Conservation (phyloP, 2,113 vertebrate genomes). For the Tauraco erythrolophus region DNA sequence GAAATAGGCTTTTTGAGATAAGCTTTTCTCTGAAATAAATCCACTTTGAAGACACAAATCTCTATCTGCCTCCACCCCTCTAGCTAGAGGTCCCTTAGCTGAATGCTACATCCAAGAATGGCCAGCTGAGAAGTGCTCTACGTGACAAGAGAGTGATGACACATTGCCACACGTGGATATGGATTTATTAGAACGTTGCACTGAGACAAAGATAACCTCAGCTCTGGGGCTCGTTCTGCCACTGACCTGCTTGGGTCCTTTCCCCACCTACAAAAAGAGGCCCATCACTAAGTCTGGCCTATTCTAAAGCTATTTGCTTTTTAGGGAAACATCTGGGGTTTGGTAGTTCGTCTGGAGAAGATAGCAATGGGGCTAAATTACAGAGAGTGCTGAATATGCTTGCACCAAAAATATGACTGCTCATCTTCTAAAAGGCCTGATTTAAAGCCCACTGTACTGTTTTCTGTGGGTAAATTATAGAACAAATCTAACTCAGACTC, state of each 20-base stretch:
- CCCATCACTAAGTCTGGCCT: neutral
- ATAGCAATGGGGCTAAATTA: neutral
- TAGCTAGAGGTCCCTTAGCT: neutral
- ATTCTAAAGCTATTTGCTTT: neutral
- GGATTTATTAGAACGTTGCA: neutral
- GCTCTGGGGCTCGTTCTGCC: neutral
- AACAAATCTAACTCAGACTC: neutral
- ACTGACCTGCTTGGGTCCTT: neutral
- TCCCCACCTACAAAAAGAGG: neutral
- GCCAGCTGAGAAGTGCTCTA: neutral
- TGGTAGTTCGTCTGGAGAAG: neutral
- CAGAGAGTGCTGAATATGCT: neutral
- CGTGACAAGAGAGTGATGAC: neutral
- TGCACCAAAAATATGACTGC: neutral
- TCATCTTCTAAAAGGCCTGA: neutral
- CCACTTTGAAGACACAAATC: neutral
- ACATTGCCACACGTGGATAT: neutral
- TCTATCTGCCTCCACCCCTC: neutral
- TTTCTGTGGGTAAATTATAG: neutral
- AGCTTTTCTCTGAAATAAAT: neutral
- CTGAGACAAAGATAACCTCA: neutral
- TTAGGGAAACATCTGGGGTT: neutral
- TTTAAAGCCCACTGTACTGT: neutral
- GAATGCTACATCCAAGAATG: neutral
- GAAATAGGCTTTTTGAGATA: neutral